phyloP scores from a whole-genome alignment of 1,140 invertebrate genomes.

The Drosophila hydei region DNA sequence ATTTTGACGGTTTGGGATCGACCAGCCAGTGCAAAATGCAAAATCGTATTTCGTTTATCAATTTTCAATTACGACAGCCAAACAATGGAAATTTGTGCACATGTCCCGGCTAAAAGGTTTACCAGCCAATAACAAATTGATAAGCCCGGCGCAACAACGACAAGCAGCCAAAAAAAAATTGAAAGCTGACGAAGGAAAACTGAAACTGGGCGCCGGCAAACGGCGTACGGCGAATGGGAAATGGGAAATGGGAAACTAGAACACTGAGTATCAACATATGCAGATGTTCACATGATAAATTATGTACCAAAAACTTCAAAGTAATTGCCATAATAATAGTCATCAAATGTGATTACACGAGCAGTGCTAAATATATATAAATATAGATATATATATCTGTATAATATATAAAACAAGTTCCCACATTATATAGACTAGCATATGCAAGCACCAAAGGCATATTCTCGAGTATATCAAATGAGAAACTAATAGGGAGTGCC shows the following conservation, averaged over 20 bases:
- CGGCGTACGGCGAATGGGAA: background rate
- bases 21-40: background rate
- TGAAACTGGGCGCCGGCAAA: background rate
- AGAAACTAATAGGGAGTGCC: too few species aligned
- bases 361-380: background rate
- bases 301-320: conserved; percentile 61
- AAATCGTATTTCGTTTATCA: conserved; percentile 13
- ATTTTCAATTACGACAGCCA: conserved; percentile 23
- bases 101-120: conserved; percentile 42
- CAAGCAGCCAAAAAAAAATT: conserved; percentile 1
- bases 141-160: conserved; percentile 12
- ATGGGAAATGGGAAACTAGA: conserved; percentile 2
- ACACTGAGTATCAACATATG: conserved; percentile 47
- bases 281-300: conserved; percentile 65
- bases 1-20: background rate
- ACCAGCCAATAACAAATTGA: conserved; percentile 34
- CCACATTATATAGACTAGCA: too few species aligned
- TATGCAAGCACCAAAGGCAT: too few species aligned
- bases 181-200: background rate
- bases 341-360: background rate
- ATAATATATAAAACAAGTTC: too few species aligned
- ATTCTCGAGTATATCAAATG: too few species aligned
- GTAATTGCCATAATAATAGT: conserved; percentile 60
- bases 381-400: too few species aligned
- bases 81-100: conserved; percentile 61